phyloP scores from a whole-genome alignment of 2,888 invertebrate genomes.

The Aphidoletes aphidimyza region DNA sequence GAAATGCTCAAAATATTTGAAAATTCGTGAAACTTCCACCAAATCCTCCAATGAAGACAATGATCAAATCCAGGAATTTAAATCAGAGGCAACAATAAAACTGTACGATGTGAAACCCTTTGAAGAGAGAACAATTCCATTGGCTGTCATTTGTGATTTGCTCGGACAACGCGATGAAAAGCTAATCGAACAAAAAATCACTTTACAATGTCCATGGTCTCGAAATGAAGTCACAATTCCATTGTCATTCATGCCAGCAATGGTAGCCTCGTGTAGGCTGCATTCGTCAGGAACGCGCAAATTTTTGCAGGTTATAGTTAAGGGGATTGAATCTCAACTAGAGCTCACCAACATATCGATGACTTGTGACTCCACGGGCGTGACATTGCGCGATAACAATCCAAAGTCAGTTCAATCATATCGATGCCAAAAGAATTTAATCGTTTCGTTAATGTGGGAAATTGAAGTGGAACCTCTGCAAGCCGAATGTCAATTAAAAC shows the following conservation, averaged over 20 bases:
- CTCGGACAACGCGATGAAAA: conserved; percentile 78
- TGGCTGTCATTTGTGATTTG: conserved; percentile 78
- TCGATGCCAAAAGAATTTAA: conserved; percentile 77
- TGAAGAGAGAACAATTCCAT: conserved; percentile 71
- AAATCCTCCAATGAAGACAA: conserved; percentile 54
- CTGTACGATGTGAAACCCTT: conserved; percentile 74
- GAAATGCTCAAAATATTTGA: conserved; percentile 66
- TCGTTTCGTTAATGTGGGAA: conserved; percentile 87
- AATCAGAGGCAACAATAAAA: conserved; percentile 69
- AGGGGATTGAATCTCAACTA: conserved; percentile 71
- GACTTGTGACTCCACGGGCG: conserved; percentile 71
- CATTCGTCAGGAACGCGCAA: conserved; percentile 87
- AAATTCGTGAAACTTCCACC: conserved; percentile 60
- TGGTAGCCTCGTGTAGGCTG: conserved; percentile 81
- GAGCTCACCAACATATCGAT: conserved; percentile 68
- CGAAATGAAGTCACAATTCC: conserved; percentile 77
- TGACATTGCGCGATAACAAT: conserved; percentile 75
- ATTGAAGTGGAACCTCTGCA: conserved; percentile 74
- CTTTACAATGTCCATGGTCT: conserved; percentile 83
- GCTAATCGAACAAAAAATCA: conserved; percentile 81
- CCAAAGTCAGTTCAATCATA: conserved; percentile 73
- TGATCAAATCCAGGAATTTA: conserved; percentile 61
- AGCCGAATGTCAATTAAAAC: conserved; percentile 69
- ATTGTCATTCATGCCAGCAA: conserved; percentile 84
- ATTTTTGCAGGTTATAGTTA: conserved; percentile 82